Base-by-base conservation (phyloP, 2,797 vertebrate species). In the Cossypha caffra region DNA sequence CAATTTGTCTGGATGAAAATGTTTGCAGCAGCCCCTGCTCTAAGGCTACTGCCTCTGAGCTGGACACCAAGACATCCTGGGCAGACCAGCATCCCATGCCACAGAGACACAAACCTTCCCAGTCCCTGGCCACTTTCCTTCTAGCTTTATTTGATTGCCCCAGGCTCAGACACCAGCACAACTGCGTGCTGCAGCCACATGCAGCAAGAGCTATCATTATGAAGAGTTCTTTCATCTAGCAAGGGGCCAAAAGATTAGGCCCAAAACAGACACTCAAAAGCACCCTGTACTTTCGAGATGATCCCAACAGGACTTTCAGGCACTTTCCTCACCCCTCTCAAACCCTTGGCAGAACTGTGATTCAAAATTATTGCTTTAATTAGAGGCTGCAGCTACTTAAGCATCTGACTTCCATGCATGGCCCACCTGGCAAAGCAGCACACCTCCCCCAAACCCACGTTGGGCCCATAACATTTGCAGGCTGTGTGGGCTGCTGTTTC, bases 401-500 rank as follows among this genome's bases (percentile, higher is more conserved):
- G 82, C 73, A 85, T 90, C 73, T 79, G 78, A 95, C 55, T 91
- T 79, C 55, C 71, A 61, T 18, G 81, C 74, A 87, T 21, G 63
- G 71, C 73, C 87, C 85, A 92, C 84, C 91, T 96, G 88, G 84
- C 72, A 84, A 84, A 54, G 73, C 76, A 81, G 54, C 69, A 82
- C 72, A 93, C 92, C 62, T 89, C 78, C 85, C 80, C 91, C 88
- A 87, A 37, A 47, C 35, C 57, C 77, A 76, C 1, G 0, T n/a
- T 0, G 5, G 54, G 40, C 71, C 76, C 62, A 20, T 84, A 88
- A 88, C 43, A 48, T 79, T 68, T 89, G 64, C 83, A 93, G 89
- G 90, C 76, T 95, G 91, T 95, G 94, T 94, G 96, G 93, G 91
- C 96, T 94, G 95, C 83, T 63, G 74, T 82, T 68, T 58, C 55